A percentile compares a stretch with the other conserved stretches of the same genome.
phyloP scores from a whole-genome alignment of 2,113 vertebrate genomes.

The Smithornis capensis region DNA sequence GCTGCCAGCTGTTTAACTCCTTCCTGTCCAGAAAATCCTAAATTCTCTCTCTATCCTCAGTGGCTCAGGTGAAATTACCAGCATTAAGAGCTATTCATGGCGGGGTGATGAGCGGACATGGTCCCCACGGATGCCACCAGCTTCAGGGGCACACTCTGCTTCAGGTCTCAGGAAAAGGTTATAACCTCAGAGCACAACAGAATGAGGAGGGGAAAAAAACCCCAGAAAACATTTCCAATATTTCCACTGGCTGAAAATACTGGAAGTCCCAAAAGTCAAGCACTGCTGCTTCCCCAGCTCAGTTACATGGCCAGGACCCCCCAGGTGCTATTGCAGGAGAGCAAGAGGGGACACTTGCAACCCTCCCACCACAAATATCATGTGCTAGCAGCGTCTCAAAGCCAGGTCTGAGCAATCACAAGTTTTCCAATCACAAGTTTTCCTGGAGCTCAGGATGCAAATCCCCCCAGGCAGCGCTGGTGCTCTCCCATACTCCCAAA shows the following conservation, averaged over 20 bases:
- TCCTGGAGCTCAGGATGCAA: background rate
- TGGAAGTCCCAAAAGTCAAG: background rate
- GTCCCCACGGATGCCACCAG: background rate
- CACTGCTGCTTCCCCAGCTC: accelerated
- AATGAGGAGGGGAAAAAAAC: background rate
- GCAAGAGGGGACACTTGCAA: background rate
- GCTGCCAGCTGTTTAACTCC: slow-evolving; percentile 28
- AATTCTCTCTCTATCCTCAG: background rate
- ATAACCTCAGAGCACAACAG: background rate
- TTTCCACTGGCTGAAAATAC: background rate
- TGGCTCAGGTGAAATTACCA: background rate
- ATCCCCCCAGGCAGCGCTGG: accelerated
- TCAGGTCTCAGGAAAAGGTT: background rate
- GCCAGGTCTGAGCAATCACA: background rate
- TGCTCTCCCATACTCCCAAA: accelerated
- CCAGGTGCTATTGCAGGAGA: accelerated
- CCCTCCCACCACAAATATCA: accelerated
- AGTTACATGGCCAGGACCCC: background rate
- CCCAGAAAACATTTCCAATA: background rate
- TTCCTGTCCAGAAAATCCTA: background rate
- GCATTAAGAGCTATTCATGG: accelerated
- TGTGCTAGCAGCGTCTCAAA: accelerated
- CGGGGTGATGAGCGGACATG: accelerated
- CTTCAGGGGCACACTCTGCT: background rate
- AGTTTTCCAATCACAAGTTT: background rate